Conservation (phyloP, 1,140 invertebrate species). For the Thalassaphorura encarpata region DNA sequence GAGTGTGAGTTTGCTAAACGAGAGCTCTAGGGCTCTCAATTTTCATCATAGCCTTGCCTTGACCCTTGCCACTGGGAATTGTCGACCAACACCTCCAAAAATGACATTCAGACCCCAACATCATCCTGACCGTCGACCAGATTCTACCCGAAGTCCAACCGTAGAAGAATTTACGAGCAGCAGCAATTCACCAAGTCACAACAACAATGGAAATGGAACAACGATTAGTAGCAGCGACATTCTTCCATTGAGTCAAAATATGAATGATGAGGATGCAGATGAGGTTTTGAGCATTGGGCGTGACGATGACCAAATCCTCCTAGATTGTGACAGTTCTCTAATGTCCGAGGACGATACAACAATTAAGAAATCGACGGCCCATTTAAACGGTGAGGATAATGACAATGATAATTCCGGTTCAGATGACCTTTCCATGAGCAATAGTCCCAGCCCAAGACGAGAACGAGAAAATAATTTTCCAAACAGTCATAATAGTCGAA, state of each 20-base stretch:
- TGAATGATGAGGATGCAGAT: slow-evolving; percentile 18
- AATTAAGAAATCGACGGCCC: background rate
- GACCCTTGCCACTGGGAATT: background rate
- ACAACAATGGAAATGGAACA: background rate
- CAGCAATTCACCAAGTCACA: background rate
- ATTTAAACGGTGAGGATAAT: slow-evolving; percentile 1
- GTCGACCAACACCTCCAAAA: background rate
- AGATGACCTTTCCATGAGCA: slow-evolving; percentile 1
- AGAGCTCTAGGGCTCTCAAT: slow-evolving; percentile 19
- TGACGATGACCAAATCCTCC: slow-evolving; percentile 29
- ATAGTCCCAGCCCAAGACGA: slow-evolving; percentile 11
- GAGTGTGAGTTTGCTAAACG: slow-evolving; percentile 26
- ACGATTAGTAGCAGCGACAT: background rate
- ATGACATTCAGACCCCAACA: background rate
- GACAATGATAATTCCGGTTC: slow-evolving; percentile 8
- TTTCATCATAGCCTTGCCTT: slow-evolving; percentile 2
- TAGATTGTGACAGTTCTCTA: slow-evolving; percentile 30
- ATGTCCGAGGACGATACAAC: slow-evolving; percentile 5
- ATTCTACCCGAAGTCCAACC: background rate
- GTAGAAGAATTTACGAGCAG: background rate
- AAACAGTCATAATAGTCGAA: too few relatives aligned
- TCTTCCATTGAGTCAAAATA: background rate
- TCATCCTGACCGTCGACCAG: background rate
- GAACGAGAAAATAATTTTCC: too few relatives aligned
- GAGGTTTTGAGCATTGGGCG: slow-evolving; percentile 29